These are phyloP conservation scores for Tromatobia lineatoria DNA, from an alignment of 2,888 invertebrate genomes.

Conservation along the genomic window DNA sequence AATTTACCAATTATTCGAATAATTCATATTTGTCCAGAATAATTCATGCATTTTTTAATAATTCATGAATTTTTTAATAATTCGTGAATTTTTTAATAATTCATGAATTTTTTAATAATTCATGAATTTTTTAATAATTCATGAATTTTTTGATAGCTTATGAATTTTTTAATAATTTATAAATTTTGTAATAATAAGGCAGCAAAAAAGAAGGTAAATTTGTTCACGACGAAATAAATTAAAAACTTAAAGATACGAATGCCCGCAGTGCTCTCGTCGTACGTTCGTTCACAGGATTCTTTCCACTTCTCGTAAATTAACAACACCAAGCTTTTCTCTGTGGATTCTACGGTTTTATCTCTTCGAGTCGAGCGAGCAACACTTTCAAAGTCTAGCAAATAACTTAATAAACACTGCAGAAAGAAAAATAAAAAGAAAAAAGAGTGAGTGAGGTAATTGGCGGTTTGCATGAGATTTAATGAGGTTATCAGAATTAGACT, in stretches of 20 bases:
- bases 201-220: conserved; percentile 4
- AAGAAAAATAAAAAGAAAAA: not conserved
- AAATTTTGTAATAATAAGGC: too few relatives aligned
- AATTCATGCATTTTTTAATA: too few relatives aligned
- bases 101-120: too few relatives aligned
- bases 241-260: conserved; percentile 35
- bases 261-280: not conserved
- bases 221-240: conserved; percentile 45
- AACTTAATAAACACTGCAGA: conserved; percentile 13
- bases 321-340: conserved; percentile 22
- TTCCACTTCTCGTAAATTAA: conserved; percentile 35
- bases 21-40: too few relatives aligned
- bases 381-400: conserved; percentile 9
- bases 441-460: conserved; percentile 2
- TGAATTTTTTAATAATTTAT: too few relatives aligned
- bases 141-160: too few relatives aligned
- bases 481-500: conserved; percentile 3
- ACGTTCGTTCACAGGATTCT: not conserved
- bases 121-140: too few relatives aligned
- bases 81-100: too few relatives aligned
- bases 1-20: too few relatives aligned
- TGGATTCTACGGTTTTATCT: conserved; percentile 18
- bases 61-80: too few relatives aligned
- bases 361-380: not conserved
- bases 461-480: not conserved